Evolutionary conservation across 2,888 invertebrate genomes (phyloP), one percentile per base, ranked within the genome.

Genomic region (Trimorus sp.): DNA sequence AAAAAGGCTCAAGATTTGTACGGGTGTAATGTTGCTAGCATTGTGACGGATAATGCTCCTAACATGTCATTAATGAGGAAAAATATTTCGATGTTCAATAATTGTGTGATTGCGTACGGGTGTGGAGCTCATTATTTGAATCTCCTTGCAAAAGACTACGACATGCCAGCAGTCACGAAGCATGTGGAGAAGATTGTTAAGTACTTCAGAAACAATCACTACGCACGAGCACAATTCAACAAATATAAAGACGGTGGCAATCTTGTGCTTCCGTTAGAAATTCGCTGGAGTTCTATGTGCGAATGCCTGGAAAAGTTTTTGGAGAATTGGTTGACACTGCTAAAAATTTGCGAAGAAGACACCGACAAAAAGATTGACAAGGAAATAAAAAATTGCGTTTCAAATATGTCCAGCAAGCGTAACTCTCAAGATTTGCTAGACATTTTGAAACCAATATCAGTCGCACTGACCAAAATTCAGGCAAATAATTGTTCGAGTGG

Each of bases 171-270:
- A 37, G 65, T 42, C 8, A 74, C 74, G 37, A 74, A 74, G 11
- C 74, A 74, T 42, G 74, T 74, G 12, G n/a, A 37, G 1, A 63
- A 69, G 36, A 40, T 59, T 37, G 59, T 69, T 0, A 54, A 68
- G 15, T 56, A 56, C 40, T 68, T 68, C 12, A 4, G 56, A 1
- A 68, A 68, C 15, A 68, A 45, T n/a, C 68, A 45, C n/a, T 56
- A 56, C n/a, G 56, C 68, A 5, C 16, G 36, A 16, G 68, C 56
- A 12, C 16, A 68, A 45, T 68, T 68, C 15, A 56, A 36, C 15
- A 36, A 71, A 71, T 12, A 48, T 1, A 73, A 63, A 48, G 56
- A 73, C 37, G 40, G 14, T 15, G 45, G 37, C 8, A 73, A 54
- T 63, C 16, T 73, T 0, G 26, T 74, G 6, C 45, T 74, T 36